Evolutionary conservation across 1,140 invertebrate genomes (phyloP).

Genomic region (Drosophila cardini): DNA sequence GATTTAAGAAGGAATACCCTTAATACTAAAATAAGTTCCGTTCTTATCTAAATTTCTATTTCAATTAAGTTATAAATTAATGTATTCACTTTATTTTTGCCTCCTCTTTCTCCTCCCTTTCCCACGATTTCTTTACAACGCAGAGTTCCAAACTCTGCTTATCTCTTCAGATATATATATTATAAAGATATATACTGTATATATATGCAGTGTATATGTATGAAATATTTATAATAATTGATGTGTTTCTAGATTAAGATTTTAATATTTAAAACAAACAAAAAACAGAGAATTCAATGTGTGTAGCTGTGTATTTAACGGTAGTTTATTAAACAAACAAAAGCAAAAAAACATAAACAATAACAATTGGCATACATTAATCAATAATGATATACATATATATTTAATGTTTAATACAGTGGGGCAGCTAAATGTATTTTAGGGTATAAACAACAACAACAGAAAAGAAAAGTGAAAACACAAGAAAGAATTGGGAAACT

Average conservation of each 20-base stretch:
- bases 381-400: conserved; percentile 37
- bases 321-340: conserved; percentile 51
- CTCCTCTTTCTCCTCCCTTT: neutral
- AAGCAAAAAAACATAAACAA: conserved; percentile 41
- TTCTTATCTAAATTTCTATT: conserved; percentile 52
- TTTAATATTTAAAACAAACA: conserved; percentile 71
- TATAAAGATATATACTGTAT: neutral
- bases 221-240: conserved; percentile 75
- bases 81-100: conserved; percentile 60
- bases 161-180: conserved; percentile 56
- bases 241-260: conserved; percentile 78
- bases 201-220: conserved; percentile 38
- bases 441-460: conserved; percentile 44
- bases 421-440: conserved; percentile 55
- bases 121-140: conserved; percentile 26
- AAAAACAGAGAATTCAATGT: conserved; percentile 52
- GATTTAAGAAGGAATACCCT: conserved; percentile 5
- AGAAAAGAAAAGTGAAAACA: conserved; percentile 9
- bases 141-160: conserved; percentile 68
- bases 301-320: conserved; percentile 62
- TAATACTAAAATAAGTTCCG: conserved; percentile 24
- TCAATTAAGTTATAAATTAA: conserved; percentile 49
- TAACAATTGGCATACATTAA: conserved; percentile 49
- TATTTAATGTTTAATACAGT: conserved; percentile 27
- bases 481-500: conserved; percentile 55